Conservation (phyloP, 2,797 vertebrate genomes). For the Rhinoraja longicauda region DNA sequence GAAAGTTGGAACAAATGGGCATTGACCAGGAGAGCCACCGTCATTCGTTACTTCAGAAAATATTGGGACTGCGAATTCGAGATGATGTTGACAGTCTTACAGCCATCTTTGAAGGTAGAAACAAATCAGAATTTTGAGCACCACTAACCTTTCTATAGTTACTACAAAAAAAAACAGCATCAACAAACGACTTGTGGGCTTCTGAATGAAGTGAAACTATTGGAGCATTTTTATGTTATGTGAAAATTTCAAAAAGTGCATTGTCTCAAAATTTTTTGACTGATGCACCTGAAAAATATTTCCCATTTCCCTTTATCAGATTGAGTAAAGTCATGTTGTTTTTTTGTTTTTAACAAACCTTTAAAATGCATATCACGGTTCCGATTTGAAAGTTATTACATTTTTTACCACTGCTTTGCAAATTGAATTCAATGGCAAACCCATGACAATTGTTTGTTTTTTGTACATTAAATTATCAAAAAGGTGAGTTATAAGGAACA, state of each 20-base stretch:
- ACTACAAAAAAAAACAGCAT: not conserved
- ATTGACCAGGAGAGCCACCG: constrained; percentile 52
- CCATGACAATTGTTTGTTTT: not conserved
- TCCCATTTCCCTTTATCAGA: not conserved
- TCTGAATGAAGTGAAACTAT: not conserved
- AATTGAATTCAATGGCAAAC: not conserved
- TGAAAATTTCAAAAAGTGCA: not conserved
- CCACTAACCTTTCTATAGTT: not conserved
- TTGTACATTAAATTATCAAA: not conserved
- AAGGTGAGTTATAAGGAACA: no score
- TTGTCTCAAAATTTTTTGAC: not conserved
- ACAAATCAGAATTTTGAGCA: not conserved
- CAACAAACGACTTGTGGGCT: not conserved
- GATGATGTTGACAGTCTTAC: constrained; percentile 58
- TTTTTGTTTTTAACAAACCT: not conserved
- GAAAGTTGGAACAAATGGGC: constrained; percentile 57
- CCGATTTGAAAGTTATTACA: not conserved
- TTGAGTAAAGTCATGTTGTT: no score
- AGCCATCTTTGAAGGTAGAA: constrained; percentile 57
- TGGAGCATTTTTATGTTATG: not conserved
- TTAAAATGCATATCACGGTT: not conserved
- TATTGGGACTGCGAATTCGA: constrained; percentile 57
- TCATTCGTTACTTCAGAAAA: constrained; percentile 53
- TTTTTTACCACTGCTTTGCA: not conserved
- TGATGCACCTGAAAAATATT: not conserved